Evolutionary conservation across 2,113 vertebrate genomes (phyloP), one percentile per base, ranked within the genome.

Genomic region (Amblyornis subalaris): DNA sequence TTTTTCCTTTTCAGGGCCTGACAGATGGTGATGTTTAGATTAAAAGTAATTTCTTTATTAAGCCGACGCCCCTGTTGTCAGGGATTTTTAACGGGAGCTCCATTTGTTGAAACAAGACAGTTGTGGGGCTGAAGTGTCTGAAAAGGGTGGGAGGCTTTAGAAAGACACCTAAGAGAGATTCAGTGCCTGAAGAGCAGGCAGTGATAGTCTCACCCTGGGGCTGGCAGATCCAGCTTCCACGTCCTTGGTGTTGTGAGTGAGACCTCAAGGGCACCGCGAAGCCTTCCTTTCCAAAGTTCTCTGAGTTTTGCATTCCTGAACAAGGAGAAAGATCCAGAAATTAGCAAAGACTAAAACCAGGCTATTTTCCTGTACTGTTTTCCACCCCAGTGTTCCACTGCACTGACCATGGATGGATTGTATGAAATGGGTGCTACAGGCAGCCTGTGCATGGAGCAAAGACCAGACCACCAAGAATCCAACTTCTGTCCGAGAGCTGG

Each of bases 41-140:
- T 94, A 85, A 95, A 96, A 93, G 53, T 85, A 80, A 95, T 93
- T 95, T 96, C 93, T 94, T 91, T 95, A 94, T 97, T 93, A 96
- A 86, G 70, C 51, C 57, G 58, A 95, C 48, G 8, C 85, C 94
- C 77, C 5, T 58, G 70, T 95, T 90, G 77, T 95, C 93, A 81
- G 84, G 90, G 84, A 83, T 85, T 95, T 93, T 96, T 96, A 94
- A 77, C n/a, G 20, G 66, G 45, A 89, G 44, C 50, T 74, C 69
- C n/a, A 2, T 80, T 95, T 85, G 58, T 85, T 77, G 60, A 69
- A 93, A 29, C 20, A 88, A 60, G 70, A 12, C 18, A 29, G 51
- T 64, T 70, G 35, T 60, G 62, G 20, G 51, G 45, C 28, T 61
- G 26, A 48, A 85, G 61, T 21, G 55, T 66, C 61, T 84, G 58